A percentile compares a stretch with the other conserved stretches of the same genome.
Evolutionary conservation across 2,888 invertebrate genomes (phyloP).

Genomic region (Muscina levida): DNA sequence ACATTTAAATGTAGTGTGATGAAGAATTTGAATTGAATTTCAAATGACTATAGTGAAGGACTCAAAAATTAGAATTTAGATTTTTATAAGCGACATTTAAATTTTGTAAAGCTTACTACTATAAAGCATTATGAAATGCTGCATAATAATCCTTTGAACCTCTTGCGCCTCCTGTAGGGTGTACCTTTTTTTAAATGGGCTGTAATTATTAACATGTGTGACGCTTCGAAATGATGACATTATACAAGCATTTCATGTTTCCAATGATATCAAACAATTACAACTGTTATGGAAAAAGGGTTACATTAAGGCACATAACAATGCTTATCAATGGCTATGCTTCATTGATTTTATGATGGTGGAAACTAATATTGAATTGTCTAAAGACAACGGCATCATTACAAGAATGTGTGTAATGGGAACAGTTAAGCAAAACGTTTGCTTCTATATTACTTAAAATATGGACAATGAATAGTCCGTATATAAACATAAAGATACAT

Average conservation of each 20-base stretch:
- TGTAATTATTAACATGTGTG: constrained; percentile 61
- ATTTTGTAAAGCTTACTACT: too few relatives aligned
- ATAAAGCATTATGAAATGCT: too few relatives aligned
- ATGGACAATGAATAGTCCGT: too few relatives aligned
- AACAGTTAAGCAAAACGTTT: background rate
- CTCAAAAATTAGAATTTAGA: too few relatives aligned
- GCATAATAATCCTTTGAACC: too few relatives aligned
- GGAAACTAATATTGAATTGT: constrained; percentile 15
- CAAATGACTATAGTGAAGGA: too few relatives aligned
- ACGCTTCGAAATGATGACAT: constrained; percentile 55
- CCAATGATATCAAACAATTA: constrained; percentile 43
- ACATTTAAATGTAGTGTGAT: too few relatives aligned
- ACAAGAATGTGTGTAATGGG: background rate
- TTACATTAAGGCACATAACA: constrained; percentile 37
- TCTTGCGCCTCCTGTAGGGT: too few relatives aligned
- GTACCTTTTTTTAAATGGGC: background rate
- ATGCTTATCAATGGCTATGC: constrained; percentile 31
- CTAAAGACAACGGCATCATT: background rate
- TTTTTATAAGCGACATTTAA: too few relatives aligned
- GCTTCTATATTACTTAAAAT: too few relatives aligned
- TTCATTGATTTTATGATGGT: constrained; percentile 53
- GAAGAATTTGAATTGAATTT: too few relatives aligned
- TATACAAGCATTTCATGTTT: constrained; percentile 17
- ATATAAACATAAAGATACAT: too few relatives aligned
- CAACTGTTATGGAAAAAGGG: constrained; percentile 11